These are phyloP conservation scores for Rotaria sp. DNA, from an alignment of 2,888 invertebrate genomes.

Conservation along the genomic window DNA sequence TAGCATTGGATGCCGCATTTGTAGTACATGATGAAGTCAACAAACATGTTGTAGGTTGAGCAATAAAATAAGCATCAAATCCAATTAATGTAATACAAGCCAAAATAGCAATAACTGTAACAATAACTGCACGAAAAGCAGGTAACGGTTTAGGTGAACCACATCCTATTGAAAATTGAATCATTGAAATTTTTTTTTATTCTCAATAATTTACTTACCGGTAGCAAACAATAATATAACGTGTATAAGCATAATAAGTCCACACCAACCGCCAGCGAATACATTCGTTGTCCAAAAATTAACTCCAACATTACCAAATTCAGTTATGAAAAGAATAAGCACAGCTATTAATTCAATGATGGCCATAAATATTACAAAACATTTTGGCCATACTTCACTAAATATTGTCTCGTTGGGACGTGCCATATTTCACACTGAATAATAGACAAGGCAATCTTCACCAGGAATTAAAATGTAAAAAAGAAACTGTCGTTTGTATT, in stretches of 20 bases:
- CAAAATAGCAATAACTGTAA: not conserved
- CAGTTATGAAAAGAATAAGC: not conserved
- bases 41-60: not conserved
- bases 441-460: not conserved
- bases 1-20: not conserved
- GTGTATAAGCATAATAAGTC: not conserved
- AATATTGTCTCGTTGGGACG: not conserved
- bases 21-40: not conserved
- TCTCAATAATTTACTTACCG: not conserved
- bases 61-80: not conserved
- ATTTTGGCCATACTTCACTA: not conserved
- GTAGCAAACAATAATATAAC: not conserved
- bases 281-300: constrained; percentile 23
- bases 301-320: not conserved
- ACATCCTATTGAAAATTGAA: not conserved
- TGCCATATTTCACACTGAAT: not conserved
- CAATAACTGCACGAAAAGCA: not conserved
- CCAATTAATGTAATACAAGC: not conserved
- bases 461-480: not conserved
- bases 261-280: not conserved
- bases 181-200: not conserved
- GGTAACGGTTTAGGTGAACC: not conserved
- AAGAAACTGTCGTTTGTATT: not conserved
- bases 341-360: not conserved
- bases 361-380: not conserved